Percentiles rank a stretch among this genome's conserved stretches.
Evolutionary conservation across 2,888 invertebrate species (phyloP).

Genomic region (Leuctra nigra): DNA sequence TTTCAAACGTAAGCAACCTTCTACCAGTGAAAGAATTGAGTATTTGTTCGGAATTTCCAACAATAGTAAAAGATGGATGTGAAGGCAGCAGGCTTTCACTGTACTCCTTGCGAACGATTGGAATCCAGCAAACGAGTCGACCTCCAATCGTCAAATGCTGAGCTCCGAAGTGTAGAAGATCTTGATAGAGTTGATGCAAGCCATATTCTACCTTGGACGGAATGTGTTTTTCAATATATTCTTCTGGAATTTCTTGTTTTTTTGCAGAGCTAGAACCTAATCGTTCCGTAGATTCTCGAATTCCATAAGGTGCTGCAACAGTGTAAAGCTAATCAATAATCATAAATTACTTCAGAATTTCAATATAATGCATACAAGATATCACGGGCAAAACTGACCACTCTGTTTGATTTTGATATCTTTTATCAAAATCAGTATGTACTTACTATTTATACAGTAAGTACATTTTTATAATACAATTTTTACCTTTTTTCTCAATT

Average conservation of each 20-base stretch:
- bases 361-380: too few relatives aligned
- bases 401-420: too few relatives aligned
- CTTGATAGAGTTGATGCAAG: conserved; percentile 72
- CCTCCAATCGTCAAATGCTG: conserved; percentile 67
- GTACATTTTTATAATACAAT: too few relatives aligned
- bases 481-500: too few relatives aligned
- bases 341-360: too few relatives aligned
- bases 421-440: too few relatives aligned
- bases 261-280: conserved; percentile 50
- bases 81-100: conserved; percentile 63
- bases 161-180: conserved; percentile 79
- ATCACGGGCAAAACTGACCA: too few relatives aligned
- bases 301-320: conserved; percentile 96
- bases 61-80: conserved; percentile 69
- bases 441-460: too few relatives aligned
- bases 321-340: too few relatives aligned
- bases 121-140: conserved; percentile 92
- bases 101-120: conserved; percentile 75
- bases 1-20: conserved; percentile 79
- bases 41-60: conserved; percentile 84
- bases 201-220: conserved; percentile 83
- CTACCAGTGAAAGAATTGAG: conserved; percentile 75
- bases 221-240: conserved; percentile 62
- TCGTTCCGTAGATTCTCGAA: conserved; percentile 86
- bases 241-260: conserved; percentile 55